Conservation (phyloP, 2,113 vertebrate genomes). For the Etheostoma cragini region DNA sequence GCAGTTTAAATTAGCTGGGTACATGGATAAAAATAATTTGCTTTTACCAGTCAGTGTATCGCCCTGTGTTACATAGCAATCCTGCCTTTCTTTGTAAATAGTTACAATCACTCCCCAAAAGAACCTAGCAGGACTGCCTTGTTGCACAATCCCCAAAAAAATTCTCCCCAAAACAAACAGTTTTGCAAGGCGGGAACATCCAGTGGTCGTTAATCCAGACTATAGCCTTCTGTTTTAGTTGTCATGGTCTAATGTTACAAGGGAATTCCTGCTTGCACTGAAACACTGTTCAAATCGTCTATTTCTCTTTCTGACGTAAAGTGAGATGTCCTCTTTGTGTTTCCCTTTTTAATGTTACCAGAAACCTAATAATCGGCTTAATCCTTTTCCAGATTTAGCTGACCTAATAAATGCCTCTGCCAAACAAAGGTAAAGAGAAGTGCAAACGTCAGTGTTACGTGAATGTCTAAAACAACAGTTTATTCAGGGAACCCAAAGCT, state of each 20-base stretch:
- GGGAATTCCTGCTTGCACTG: neutral
- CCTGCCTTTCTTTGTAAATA: too few species aligned
- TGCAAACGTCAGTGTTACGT: neutral
- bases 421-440: constrained; percentile 7
- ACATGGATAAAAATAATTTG: too few species aligned
- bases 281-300: neutral
- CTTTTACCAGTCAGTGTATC: too few species aligned
- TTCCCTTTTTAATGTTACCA: constrained; percentile 17
- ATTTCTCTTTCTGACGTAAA: constrained; percentile 2
- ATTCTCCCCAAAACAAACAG: too few species aligned
- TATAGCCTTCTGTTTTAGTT: neutral
- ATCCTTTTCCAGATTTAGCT: neutral
- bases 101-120: too few species aligned
- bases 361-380: neutral
- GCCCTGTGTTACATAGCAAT: too few species aligned
- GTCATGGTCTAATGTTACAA: neutral
- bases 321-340: neutral
- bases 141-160: too few species aligned
- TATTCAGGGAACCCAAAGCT: neutral
- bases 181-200: too few species aligned
- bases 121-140: too few species aligned
- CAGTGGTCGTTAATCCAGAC: too few species aligned
- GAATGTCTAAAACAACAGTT: neutral
- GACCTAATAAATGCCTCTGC: neutral
- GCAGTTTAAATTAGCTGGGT: too few species aligned